phyloP scores from a whole-genome alignment of 2,888 invertebrate species.

The Sericinus montela region DNA sequence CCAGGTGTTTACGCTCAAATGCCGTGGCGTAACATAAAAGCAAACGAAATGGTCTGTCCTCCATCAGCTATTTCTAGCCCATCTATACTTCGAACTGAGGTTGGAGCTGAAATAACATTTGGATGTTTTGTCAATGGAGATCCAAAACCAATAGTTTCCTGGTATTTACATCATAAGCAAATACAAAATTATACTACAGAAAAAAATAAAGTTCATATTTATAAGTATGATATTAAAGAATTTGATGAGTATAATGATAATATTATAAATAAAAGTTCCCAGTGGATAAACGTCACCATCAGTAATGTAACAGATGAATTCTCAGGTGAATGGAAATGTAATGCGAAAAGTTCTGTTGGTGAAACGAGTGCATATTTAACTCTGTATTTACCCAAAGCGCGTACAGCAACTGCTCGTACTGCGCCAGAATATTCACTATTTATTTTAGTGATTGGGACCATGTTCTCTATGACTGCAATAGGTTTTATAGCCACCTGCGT shows the following conservation, averaged over 20 bases:
- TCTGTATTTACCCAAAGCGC: conserved; percentile 71
- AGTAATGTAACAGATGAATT: conserved; percentile 89
- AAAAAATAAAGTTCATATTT: conserved; percentile 52
- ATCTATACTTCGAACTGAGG: conserved; percentile 83
- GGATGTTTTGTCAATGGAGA: conserved; percentile 90
- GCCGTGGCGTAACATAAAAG: conserved; percentile 86
- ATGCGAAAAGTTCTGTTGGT: conserved; percentile 84
- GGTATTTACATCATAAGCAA: conserved; percentile 85
- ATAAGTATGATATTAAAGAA: conserved; percentile 45
- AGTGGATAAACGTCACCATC: conserved; percentile 90
- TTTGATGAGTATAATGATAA: conserved; percentile 62
- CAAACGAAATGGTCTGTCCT: conserved; percentile 88
- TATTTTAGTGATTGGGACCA: conserved; percentile 84
- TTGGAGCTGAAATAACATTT: conserved; percentile 89
- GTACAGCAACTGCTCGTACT: conserved; percentile 87
- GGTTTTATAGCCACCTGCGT: conserved; percentile 73
- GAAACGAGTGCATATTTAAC: conserved; percentile 80
- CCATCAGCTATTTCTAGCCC: conserved; percentile 83
- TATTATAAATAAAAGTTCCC: conserved; percentile 68
- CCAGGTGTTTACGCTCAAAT: conserved; percentile 83
- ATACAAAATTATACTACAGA: conserved; percentile 50
- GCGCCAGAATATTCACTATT: conserved; percentile 86
- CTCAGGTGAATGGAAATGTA: conserved; percentile 91
- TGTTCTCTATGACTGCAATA: conserved; percentile 82
- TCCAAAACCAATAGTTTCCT: conserved; percentile 88